Evolutionary conservation across 2,888 invertebrate genomes (phyloP).

Genomic region (Scrobipalpa costella): DNA sequence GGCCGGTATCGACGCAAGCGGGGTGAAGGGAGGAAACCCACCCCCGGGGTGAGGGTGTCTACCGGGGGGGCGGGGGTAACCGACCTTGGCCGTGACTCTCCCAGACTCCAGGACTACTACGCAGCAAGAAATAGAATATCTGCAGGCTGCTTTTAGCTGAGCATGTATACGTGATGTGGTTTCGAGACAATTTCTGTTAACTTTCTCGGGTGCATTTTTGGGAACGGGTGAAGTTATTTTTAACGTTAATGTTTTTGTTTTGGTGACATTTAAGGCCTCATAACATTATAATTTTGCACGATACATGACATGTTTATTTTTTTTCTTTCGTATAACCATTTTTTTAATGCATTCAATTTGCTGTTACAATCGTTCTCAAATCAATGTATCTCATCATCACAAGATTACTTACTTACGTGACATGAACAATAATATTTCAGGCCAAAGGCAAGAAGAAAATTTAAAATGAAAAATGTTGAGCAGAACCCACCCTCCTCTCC

Average conservation of each 20-base stretch:
- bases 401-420: no score
- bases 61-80: slow-evolving; percentile 42
- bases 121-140: slow-evolving; percentile 66
- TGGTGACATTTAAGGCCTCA: neutral
- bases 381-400: no score
- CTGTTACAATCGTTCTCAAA: no score
- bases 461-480: no score
- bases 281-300: no score
- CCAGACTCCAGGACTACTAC: slow-evolving; percentile 50
- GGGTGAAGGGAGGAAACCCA: slow-evolving; percentile 35
- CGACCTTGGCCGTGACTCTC: slow-evolving; percentile 80
- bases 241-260: neutral
- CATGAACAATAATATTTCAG: no score
- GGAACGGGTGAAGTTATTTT: neutral
- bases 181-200: neutral
- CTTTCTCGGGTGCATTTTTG: neutral
- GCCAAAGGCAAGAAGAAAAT: no score
- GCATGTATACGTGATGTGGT: neutral
- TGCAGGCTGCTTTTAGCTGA: slow-evolving; percentile 28
- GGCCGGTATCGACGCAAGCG: slow-evolving; percentile 39
- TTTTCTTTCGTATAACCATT: no score
- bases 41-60: slow-evolving; percentile 32
- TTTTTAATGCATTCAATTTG: no score
- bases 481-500: no score
- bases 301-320: no score